phyloP scores from a whole-genome alignment of 2,888 invertebrate genomes.

The Dysmachus trigonus region DNA sequence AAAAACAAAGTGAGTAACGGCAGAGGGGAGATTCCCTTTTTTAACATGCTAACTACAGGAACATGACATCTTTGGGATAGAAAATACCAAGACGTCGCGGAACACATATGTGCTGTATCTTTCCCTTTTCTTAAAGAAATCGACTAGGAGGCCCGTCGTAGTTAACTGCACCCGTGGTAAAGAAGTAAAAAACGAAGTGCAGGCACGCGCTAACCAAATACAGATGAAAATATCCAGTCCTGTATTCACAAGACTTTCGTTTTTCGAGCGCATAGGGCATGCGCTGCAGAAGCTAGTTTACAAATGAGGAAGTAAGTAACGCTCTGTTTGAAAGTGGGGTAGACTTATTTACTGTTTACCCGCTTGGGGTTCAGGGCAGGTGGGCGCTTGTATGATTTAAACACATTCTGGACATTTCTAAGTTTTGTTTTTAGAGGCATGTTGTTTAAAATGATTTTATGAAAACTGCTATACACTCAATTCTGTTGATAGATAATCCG shows the following conservation, averaged over 20 bases:
- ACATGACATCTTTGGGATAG: neutral
- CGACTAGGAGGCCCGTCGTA: neutral
- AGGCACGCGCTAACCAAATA: slow-evolving; percentile 23
- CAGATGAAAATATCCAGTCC: neutral
- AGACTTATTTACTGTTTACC: neutral
- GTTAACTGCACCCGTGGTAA: neutral
- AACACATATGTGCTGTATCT: slow-evolving; percentile 1
- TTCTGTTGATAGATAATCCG: too few relatives aligned
- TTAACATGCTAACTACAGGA: slow-evolving; percentile 27
- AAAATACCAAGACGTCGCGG: neutral
- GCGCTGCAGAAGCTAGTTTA: neutral
- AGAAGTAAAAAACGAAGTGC: neutral
- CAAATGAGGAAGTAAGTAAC: slow-evolving; percentile 18
- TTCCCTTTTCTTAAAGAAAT: slow-evolving; percentile 30
- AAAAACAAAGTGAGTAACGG: neutral
- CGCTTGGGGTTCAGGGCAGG: neutral
- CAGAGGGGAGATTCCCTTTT: slow-evolving; percentile 1
- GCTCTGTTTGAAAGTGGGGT: neutral
- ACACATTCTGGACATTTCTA: neutral
- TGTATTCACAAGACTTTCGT: neutral
- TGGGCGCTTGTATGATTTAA: neutral
- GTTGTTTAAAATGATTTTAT: neutral
- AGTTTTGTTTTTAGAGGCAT: neutral
- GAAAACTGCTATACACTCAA: too few relatives aligned
- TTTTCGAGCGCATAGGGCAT: slow-evolving; percentile 30